phyloP scores from a whole-genome alignment of 2,113 vertebrate genomes.

The Aphyosemion australe region DNA sequence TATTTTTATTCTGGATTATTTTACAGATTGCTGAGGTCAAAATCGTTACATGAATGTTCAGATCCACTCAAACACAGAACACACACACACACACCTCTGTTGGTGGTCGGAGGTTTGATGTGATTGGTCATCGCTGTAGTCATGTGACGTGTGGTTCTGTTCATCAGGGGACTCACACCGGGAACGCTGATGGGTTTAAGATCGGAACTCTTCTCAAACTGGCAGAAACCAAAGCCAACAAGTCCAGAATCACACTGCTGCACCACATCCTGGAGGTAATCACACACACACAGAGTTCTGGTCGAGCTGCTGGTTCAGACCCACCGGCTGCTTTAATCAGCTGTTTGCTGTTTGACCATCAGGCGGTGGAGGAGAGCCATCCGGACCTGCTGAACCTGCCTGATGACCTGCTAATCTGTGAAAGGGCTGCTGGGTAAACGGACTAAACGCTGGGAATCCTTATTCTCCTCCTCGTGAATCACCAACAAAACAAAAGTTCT shows the following conservation, averaged over 20 bases:
- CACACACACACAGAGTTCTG: neutral
- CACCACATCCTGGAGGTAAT: constrained; percentile 91
- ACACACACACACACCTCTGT: too few species aligned
- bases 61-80: too few species aligned
- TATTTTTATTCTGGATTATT: neutral
- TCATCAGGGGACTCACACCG: constrained; percentile 89
- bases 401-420: constrained; percentile 84
- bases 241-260: constrained; percentile 88
- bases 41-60: neutral
- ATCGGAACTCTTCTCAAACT: constrained; percentile 90
- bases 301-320: neutral
- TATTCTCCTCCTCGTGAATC: neutral
- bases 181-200: constrained; percentile 91
- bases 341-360: constrained; percentile 10
- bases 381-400: constrained; percentile 86
- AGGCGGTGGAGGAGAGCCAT: constrained; percentile 87
- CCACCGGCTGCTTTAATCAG: neutral
- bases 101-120: neutral
- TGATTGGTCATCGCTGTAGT: neutral
- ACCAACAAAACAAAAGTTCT: too few species aligned
- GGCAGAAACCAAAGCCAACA: constrained; percentile 92
- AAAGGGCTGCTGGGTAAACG: constrained; percentile 86
- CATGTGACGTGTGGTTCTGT: constrained; percentile 3
- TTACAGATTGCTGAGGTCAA: neutral
- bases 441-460: neutral